Evolutionary conservation across 2,797 vertebrate species (phyloP), one percentile per base, ranked within the genome.

Genomic region (Furcifer pardalis): DNA sequence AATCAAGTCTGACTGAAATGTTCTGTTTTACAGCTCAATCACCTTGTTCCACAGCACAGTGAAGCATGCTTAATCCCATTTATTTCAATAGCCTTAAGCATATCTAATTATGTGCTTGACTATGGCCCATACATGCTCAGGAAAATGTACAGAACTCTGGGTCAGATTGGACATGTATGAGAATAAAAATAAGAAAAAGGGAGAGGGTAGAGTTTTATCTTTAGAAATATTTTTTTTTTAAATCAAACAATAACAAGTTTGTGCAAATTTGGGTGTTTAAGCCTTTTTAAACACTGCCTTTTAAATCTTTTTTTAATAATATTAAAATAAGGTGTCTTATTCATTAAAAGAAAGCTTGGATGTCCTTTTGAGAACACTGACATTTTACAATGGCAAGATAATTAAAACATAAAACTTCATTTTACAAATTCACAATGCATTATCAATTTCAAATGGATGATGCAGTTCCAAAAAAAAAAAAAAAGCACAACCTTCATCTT

Each of bases 401-500:
- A 94, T 93, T 92, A 90, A 94, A 96, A 96, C 94, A 96, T 93
- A 93, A 94, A 92, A 94, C 93, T 93, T 95, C 91, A 96, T 97
- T 97, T 95, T 97, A 98, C 97, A 98, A 97, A 98, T 98, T 97
- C 97, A 98, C 97, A 97, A 97, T 93, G 97, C 95, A 94, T 96
- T 88, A 94, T 96, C 97, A 96, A 94, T 98, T 95, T 96, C 95
- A 97, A 97, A 97, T 95, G 96, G 97, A 96, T 84, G 94, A 96
- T 96, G 96, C 97, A 95, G 97, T 96, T 96, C 94, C 94, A 96
- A 97, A 96, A 94, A n/a, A n/a, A n/a, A n/a, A 92, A 94, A 96
- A 97, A 96, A 94, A 94, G 95, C 94, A 95, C 93, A 95, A 94
- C 92, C 88, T 93, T 95, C 93, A 94, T 92, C 87, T 92, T n/a